Percentiles rank a stretch among this genome's conserved stretches.
Conservation (phyloP, 2,113 vertebrate species). For the Glaucomys volans region DNA sequence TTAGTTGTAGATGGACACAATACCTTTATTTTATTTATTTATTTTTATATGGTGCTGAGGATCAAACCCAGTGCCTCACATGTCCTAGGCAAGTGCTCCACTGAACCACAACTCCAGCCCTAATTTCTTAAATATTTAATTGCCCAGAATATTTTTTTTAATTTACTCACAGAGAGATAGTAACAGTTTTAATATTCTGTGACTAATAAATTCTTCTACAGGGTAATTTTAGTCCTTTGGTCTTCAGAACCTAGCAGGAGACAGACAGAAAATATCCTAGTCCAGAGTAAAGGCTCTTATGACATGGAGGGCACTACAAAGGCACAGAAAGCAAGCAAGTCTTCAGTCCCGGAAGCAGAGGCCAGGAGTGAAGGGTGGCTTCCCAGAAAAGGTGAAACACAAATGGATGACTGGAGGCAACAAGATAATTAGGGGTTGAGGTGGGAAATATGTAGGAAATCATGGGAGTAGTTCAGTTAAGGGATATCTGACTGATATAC, state of each 20-base stretch:
- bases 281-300: not conserved
- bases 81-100: no score
- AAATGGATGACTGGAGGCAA: not conserved
- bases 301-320: not conserved
- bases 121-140: constrained; percentile 44
- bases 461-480: not conserved
- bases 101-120: not conserved
- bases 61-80: no score
- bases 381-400: not conserved
- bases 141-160: not conserved
- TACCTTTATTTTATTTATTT: no score
- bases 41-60: no score
- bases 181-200: not conserved
- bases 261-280: not conserved
- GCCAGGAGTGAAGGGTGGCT: not conserved
- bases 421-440: not conserved
- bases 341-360: not conserved
- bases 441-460: not conserved
- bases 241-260: not conserved
- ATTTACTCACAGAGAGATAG: not conserved
- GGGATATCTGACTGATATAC: not conserved
- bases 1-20: no score
- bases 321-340: not conserved
- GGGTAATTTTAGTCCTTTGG: not conserved
- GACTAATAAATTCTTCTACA: not conserved